Percentiles rank a stretch among this genome's conserved stretches.
Conservation (phyloP, 1,140 invertebrate species). For the Parasteatoda tepidariorum region DNA sequence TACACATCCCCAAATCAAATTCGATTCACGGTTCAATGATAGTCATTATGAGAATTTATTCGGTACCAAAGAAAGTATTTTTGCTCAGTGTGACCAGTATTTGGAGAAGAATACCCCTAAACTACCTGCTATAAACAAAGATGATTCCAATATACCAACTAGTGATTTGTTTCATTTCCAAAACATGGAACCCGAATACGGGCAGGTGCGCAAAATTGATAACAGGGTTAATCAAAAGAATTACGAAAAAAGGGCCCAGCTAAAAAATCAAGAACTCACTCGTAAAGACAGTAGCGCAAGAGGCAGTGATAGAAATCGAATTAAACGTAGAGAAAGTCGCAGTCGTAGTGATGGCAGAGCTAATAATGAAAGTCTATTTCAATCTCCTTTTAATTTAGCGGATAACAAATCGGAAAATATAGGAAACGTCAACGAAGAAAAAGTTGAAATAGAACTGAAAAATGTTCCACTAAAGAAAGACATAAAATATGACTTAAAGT, state of each 20-base stretch:
- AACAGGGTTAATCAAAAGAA: not conserved
- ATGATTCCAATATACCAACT: not conserved
- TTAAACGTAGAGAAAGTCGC: constrained; percentile 23
- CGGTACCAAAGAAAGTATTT: constrained; percentile 49
- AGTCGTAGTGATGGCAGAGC: constrained; percentile 6
- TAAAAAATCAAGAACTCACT: not conserved
- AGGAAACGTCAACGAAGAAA: not conserved
- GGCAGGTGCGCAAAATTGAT: constrained; percentile 17
- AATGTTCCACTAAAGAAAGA: not conserved
- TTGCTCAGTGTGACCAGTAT: constrained; percentile 28
- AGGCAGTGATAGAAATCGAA: not conserved
- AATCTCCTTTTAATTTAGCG: not conserved
- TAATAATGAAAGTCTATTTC: not conserved
- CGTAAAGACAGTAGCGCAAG: constrained; percentile 33
- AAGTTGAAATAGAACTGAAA: constrained; percentile 52
- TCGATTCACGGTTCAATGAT: constrained; percentile 1
- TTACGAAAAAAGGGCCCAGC: not conserved
- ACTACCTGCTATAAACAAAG: not conserved
- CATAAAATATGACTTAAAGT: not conserved
- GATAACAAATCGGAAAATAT: not conserved
- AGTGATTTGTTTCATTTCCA: not conserved
- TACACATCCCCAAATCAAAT: not conserved
- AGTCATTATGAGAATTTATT: constrained; percentile 44
- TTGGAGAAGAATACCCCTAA: not conserved
- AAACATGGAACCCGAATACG: not conserved